Percentiles rank a stretch among this genome's conserved stretches.
Evolutionary conservation across 64 coral and sea anemone genomes (phyloP).

Genomic region (Acropora yongei): DNA sequence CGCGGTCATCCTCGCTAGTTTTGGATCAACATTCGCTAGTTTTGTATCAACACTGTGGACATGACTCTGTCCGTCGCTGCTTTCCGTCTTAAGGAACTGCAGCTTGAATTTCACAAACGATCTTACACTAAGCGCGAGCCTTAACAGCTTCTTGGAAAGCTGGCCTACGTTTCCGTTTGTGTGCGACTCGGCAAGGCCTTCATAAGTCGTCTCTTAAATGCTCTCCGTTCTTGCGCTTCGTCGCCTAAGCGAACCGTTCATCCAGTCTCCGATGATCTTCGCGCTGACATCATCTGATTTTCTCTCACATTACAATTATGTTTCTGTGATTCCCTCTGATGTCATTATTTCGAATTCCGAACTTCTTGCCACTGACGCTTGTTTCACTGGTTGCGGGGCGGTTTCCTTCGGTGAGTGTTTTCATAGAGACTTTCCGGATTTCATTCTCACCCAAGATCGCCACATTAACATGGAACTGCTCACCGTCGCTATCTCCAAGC

Average conservation of each 20-base stretch:
- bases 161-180: slow-evolving; percentile 58
- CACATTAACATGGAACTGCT: slow-evolving; percentile 71
- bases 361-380: slow-evolving; percentile 65
- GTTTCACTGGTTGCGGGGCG: slow-evolving; percentile 47
- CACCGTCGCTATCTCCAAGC: slow-evolving; percentile 14
- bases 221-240: slow-evolving; percentile 27
- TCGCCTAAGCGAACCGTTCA: slow-evolving; percentile 21
- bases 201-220: slow-evolving; percentile 55
- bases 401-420: slow-evolving; percentile 68
- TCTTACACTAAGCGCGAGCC: slow-evolving; percentile 15
- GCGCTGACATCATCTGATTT: slow-evolving; percentile 56
- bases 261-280: slow-evolving; percentile 33
- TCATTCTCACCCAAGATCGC: background rate
- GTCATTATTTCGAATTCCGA: slow-evolving; percentile 51
- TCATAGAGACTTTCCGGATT: slow-evolving; percentile 38
- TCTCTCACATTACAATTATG: slow-evolving; percentile 57
- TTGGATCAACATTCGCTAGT: background rate
- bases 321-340: slow-evolving; percentile 66
- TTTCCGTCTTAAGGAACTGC: slow-evolving; percentile 36
- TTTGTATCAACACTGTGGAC: slow-evolving; percentile 37
- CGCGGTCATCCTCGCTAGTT: slow-evolving; percentile 13
- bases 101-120: slow-evolving; percentile 21
- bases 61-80: slow-evolving; percentile 44
- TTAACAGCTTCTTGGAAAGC: slow-evolving; percentile 32
- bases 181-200: slow-evolving; percentile 52